These are phyloP conservation scores for Leptinotarsa rubiginosa DNA, from an alignment of 2,888 invertebrate genomes.

Conservation along the genomic window DNA sequence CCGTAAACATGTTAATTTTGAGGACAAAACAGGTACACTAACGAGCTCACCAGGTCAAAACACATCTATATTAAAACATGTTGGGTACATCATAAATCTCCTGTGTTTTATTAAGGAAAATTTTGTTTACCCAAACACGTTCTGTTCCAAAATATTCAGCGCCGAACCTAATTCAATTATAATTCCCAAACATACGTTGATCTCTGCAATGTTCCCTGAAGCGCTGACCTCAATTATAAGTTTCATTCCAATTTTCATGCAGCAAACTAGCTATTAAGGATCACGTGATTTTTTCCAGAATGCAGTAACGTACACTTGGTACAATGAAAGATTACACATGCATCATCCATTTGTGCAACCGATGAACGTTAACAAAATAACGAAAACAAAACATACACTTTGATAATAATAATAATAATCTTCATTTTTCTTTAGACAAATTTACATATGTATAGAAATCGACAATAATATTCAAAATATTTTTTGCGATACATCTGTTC, in stretches of 20 bases:
- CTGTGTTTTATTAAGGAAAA: neutral
- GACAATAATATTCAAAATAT: no score
- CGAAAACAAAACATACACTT: no score
- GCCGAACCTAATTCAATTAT: neutral
- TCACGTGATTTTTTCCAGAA: neutral
- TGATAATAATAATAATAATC: no score
- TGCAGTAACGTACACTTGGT: no score
- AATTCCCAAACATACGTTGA: conserved; percentile 1
- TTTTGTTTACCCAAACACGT: neutral
- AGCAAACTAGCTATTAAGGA: neutral
- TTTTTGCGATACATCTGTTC: no score
- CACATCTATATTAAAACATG: neutral
- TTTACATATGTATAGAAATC: no score
- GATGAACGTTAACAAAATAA: no score
- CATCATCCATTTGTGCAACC: no score
- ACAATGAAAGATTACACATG: no score
- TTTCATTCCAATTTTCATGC: neutral
- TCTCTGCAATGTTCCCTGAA: neutral
- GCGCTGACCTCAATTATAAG: conserved; percentile 4
- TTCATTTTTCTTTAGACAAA: no score
- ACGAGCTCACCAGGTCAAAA: neutral
- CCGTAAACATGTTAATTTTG: no score
- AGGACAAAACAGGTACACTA: neutral
- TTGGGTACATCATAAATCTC: neutral
- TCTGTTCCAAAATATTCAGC: neutral